Conservation (phyloP, 35 echinoderm and acorn worm species). For the Antedon bifida region DNA sequence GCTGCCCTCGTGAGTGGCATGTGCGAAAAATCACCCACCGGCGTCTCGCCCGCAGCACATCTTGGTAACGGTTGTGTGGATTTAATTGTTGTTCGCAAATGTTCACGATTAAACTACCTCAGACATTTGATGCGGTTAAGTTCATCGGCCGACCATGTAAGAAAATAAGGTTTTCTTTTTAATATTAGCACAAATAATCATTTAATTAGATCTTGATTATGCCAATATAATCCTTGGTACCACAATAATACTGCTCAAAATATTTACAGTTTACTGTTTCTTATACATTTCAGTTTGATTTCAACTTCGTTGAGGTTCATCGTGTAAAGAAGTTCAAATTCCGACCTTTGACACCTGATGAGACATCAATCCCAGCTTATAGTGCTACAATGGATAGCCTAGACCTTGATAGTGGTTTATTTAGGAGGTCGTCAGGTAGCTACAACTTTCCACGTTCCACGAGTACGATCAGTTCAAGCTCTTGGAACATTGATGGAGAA, state of each 20-base stretch:
- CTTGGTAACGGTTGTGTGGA: slow-evolving; percentile 87
- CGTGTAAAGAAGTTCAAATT: slow-evolving; percentile 84
- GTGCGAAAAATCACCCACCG: slow-evolving; percentile 41
- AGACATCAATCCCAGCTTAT: background rate
- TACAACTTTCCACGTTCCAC: background rate
- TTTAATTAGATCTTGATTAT: too few species aligned
- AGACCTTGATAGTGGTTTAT: slow-evolving; percentile 1
- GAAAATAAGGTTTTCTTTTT: too few species aligned
- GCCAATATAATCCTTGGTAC: too few species aligned
- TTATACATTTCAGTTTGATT: slow-evolving; percentile 34
- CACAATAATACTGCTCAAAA: background rate
- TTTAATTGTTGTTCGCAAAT: slow-evolving; percentile 62
- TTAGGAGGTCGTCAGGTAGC: slow-evolving; percentile 11
- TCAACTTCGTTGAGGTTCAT: slow-evolving; percentile 76
- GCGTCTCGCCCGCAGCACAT: slow-evolving; percentile 72
- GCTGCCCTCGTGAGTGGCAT: slow-evolving; percentile 62
- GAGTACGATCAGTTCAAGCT: slow-evolving; percentile 54
- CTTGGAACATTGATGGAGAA: slow-evolving; percentile 92
- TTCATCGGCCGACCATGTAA: slow-evolving; percentile 63
- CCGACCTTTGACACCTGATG: slow-evolving; percentile 11
- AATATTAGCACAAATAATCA: too few species aligned
- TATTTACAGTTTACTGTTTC: background rate
- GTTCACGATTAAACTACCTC: slow-evolving; percentile 65
- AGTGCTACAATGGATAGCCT: slow-evolving; percentile 2
- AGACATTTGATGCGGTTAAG: slow-evolving; percentile 55